Base-by-base conservation (phyloP, 1,140 invertebrate genomes). In the Lysiphlebus fabarum region DNA sequence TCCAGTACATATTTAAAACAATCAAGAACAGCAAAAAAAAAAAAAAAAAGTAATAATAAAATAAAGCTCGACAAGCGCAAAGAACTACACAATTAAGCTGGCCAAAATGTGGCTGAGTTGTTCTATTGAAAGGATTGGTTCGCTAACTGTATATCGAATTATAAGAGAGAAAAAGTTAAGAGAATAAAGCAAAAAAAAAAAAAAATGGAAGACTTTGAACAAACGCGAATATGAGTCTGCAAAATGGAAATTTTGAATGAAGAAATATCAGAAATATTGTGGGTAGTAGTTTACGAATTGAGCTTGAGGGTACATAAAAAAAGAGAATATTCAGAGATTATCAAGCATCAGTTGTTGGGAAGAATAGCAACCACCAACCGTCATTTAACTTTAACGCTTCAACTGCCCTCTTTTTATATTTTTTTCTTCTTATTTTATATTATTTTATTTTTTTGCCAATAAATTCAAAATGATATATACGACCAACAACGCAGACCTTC, bases 331-430 rank as follows among this genome's bases (percentile, higher is more conserved):
- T 78, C 70, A 71, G 73, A 71, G 72, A 79, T 78, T 79, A 78
- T 78, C 76, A 77, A 79, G 77, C 77, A 78, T 79, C 77, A 76
- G 76, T 79, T 78, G 74, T 61, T 67, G 75, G 70, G 76, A 78
- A 79, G 77, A 79, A 79, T 79, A 79, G 75, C 75, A 78, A 73
- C 75, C 76, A 73, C 73, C 75, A 78, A 77, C 77, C 77, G 73
- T 79, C 77, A 78, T 79, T 79, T 78, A 79, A 79, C 77, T 79
- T 79, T 78, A 79, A 79, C 77, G 77, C 76, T 79, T 69, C 74
- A 79, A 74, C 75, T 78, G 72, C 69, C 72, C 71, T 62, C 67
- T 64, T 61, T 57, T 56, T 48, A 45, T 53, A 12, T 37, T 45
- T 42, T 42, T 33, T 10, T 36, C 58, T n/a, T 26, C 55, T 44